Evolutionary conservation across 2,113 vertebrate species (phyloP).

Genomic region (Centrocercus urophasianus): DNA sequence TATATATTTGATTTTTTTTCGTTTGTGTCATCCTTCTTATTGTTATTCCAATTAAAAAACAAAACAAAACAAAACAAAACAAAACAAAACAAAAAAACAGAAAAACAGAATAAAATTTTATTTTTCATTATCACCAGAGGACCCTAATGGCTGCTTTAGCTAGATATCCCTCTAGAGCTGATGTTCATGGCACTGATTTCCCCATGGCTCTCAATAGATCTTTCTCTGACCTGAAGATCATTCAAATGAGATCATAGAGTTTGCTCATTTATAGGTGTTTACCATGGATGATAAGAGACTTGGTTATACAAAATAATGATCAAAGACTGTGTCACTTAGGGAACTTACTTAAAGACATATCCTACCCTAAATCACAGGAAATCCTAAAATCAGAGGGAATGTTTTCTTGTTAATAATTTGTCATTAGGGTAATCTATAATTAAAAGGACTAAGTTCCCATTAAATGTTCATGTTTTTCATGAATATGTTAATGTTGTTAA

Average conservation of each 20-base stretch:
- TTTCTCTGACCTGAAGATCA: neutral
- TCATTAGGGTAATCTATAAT: neutral
- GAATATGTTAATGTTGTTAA: neutral
- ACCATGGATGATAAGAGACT: neutral
- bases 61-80: no score
- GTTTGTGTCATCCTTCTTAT: neutral
- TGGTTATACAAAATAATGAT: neutral
- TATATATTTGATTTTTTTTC: neutral
- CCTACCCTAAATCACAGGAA: neutral
- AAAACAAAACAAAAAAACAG: no score
- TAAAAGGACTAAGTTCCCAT: neutral
- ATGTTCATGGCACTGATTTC: neutral
- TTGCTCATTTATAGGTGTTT: neutral
- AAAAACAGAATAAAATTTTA: neutral
- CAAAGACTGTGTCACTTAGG: neutral
- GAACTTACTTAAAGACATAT: neutral
- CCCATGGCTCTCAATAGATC: no score
- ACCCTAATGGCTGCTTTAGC: neutral
- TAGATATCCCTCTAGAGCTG: neutral
- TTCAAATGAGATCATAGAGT: neutral
- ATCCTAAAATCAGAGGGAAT: fast-evolving
- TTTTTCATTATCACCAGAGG: neutral
- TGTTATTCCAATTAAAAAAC: neutral
- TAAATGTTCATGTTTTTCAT: neutral
- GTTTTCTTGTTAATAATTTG: neutral